These are phyloP conservation scores for Scomber japonicus DNA, from an alignment of 2,113 vertebrate genomes.

Conservation along the genomic window DNA sequence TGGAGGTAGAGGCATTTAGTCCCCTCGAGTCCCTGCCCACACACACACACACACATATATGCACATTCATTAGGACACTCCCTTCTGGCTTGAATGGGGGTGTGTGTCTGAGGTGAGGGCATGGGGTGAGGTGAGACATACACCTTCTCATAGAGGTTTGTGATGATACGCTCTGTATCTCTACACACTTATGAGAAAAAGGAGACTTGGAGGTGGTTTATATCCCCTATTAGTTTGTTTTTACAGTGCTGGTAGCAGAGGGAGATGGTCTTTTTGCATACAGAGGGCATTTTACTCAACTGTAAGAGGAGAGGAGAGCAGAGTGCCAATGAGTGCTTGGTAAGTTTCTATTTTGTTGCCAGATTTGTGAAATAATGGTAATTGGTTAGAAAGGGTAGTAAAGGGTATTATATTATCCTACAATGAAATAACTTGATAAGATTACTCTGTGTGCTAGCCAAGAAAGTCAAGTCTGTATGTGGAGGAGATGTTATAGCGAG, in stretches of 20 bases:
- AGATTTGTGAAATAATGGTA: conserved; percentile 9
- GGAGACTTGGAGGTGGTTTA: not conserved
- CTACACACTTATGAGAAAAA: not conserved
- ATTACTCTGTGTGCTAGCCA: not conserved
- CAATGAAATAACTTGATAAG: not conserved
- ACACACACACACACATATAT: conserved; percentile 3
- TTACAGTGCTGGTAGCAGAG: conserved; percentile 22
- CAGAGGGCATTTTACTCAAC: conserved; percentile 76
- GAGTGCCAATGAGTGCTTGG: conserved; percentile 52
- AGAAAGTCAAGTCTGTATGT: not conserved
- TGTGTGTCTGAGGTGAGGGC: conserved; percentile 45
- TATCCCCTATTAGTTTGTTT: conserved; percentile 13
- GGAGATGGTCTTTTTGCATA: conserved; percentile 76
- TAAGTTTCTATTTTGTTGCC: conserved; percentile 61
- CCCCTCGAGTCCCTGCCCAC: conserved; percentile 34
- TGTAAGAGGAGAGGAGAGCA: conserved; percentile 62
- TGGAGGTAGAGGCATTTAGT: conserved; percentile 56
- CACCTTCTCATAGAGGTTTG: conserved; percentile 17
- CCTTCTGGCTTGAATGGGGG: conserved; percentile 45
- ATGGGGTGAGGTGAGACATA: conserved; percentile 49
- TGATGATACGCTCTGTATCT: conserved; percentile 6
- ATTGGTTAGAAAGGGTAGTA: conserved; percentile 3
- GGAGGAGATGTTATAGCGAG: not conserved
- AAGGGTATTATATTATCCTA: not conserved
- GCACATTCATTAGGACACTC: conserved; percentile 44